Base-by-base conservation (phyloP, 2,888 invertebrate species). In the Lasioglossum calceatum region DNA sequence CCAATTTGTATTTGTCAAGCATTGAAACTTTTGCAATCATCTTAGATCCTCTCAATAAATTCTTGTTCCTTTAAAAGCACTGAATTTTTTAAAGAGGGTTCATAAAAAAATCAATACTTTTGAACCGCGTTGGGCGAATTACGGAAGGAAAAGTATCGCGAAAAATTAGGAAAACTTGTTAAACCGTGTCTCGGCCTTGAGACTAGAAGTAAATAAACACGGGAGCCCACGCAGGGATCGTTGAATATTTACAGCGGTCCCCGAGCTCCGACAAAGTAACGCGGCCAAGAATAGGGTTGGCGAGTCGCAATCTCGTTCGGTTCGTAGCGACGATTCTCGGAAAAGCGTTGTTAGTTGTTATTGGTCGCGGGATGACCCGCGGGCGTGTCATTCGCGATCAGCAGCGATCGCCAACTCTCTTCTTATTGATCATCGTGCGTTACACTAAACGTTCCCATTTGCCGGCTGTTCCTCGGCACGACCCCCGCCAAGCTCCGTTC, bases 371-470 rank as follows among this genome's bases (percentile, higher is more conserved):
- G 61, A 77, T 42, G 12, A 77, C 64, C 61, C 44, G 23, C 44
- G 42, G 61, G 27, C 61, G 61, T n/a, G 47, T 44, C 42, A 19
- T n/a, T 74, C 32, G 39, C n/a, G 32, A 50, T 70, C 44, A n/a
- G 19, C 79, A 27, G 32, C 32, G 54, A 27, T 58, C 58, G n/a
- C 39, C 27, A 16, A 27, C 54, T 27, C 10, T 58, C 47, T 67
- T 58, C 47, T 67, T 44, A 36, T 47, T 44, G 64, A 77, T 77
- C 67, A 64, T 27, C 67, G 67, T 16, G 23, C 5, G 19, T 81
- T 36, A 12, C 50, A 5, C 39, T n/a, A 64, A 64, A 39, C 27
- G 47, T 16, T 42, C 47, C 12, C 7, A 61, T 61, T 47, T 16
- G 27, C n/a, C 64, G 39, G 16, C 27, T 32, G 0, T 19, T 50